Percentiles rank a stretch among this genome's conserved stretches.
Evolutionary conservation across 1,140 invertebrate genomes (phyloP).

Genomic region (Choristoneura fumiferana): DNA sequence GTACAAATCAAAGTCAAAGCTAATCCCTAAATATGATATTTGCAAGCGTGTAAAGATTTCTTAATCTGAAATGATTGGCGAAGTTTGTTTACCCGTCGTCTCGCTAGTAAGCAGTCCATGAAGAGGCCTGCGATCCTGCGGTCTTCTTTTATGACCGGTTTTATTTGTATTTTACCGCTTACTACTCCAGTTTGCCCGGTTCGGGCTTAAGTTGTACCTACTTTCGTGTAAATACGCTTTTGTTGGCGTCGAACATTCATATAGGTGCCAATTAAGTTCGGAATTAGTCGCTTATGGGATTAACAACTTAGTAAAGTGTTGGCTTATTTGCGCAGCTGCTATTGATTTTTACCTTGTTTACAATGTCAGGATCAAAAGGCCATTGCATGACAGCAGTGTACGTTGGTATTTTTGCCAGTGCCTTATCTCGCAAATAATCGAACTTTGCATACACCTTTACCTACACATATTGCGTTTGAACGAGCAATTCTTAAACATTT

Average conservation of each 20-base stretch:
- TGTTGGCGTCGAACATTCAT: slow-evolving; percentile 15
- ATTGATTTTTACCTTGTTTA: not conserved
- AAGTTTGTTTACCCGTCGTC: slow-evolving; percentile 10
- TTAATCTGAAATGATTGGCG: too few species aligned
- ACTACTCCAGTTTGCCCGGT: slow-evolving; percentile 7
- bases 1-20: too few species aligned
- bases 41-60: too few species aligned
- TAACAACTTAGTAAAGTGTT: slow-evolving; percentile 10
- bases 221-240: slow-evolving; percentile 9
- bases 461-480: too few species aligned
- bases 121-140: slow-evolving; percentile 7
- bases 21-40: too few species aligned
- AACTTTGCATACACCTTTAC: too few species aligned
- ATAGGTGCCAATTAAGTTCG: slow-evolving; percentile 16
- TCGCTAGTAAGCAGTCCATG: not conserved
- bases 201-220: not conserved
- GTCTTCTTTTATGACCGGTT: slow-evolving; percentile 15
- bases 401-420: too few species aligned
- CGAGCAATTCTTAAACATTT: too few species aligned
- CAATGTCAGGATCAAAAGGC: too few species aligned
- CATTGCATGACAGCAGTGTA: too few species aligned
- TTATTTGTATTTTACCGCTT: slow-evolving; percentile 16
- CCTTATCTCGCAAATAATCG: too few species aligned
- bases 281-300: slow-evolving; percentile 15
- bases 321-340: slow-evolving; percentile 8